phyloP scores from a whole-genome alignment of 2,113 vertebrate species.

The Petrocephalus zakoni region DNA sequence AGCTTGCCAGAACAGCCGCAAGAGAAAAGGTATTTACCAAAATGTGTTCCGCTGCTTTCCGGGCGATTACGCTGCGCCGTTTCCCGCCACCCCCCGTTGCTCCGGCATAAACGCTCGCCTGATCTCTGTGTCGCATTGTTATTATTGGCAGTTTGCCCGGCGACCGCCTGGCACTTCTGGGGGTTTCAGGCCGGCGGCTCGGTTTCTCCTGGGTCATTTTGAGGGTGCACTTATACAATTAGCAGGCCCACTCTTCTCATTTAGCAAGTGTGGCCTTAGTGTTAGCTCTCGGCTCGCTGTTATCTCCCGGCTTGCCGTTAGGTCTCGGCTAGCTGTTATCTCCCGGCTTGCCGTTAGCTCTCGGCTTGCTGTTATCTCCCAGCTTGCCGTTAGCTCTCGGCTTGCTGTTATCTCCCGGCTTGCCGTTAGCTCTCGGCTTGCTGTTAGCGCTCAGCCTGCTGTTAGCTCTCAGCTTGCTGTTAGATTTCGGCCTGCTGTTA shows the following conservation, averaged over 20 bases:
- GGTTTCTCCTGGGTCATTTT: neutral
- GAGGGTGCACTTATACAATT: conserved; percentile 8
- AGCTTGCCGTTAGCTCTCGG: too few relatives aligned
- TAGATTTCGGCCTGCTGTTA: neutral
- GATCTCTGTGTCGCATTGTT: neutral
- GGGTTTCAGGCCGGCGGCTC: neutral
- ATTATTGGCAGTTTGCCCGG: neutral
- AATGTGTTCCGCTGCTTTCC: neutral
- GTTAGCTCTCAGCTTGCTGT: neutral
- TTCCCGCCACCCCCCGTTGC: neutral
- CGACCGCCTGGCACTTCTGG: neutral
- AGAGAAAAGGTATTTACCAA: conserved; percentile 75
- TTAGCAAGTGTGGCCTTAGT: neutral
- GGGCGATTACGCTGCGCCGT: too few relatives aligned
- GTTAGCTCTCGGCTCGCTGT: neutral
- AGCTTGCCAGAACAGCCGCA: conserved; percentile 64
- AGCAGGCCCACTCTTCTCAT: neutral
- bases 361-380: neutral
- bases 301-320: neutral
- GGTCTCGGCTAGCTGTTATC: neutral
- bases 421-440: neutral
- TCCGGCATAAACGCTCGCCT: neutral
- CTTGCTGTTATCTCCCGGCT: neutral
- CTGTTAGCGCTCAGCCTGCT: neutral
- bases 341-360: neutral